Evolutionary conservation across 2,797 vertebrate species (phyloP).

Genomic region (Gymnothorax reevesii): DNA sequence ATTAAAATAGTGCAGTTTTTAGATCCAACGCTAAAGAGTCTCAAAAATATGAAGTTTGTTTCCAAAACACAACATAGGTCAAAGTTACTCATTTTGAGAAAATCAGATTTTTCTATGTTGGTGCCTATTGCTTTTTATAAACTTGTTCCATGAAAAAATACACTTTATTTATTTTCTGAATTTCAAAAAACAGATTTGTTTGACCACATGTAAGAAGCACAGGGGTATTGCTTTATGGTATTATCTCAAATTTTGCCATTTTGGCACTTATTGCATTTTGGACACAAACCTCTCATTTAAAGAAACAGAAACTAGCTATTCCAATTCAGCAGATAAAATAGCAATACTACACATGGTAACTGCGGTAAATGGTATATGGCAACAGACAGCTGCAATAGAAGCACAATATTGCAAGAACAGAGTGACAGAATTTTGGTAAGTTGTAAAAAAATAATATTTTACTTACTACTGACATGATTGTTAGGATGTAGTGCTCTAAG

Average conservation of each 20-base stretch:
- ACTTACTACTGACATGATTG: conserved; percentile 99
- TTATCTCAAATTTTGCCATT: too few species aligned
- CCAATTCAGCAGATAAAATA: neutral
- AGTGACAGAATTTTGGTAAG: neutral
- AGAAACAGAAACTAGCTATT: neutral
- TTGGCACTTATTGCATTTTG: too few species aligned
- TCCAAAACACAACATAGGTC: too few species aligned
- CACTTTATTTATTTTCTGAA: too few species aligned
- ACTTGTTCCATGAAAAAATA: too few species aligned
- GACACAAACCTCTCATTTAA: too few species aligned
- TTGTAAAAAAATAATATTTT: conserved; percentile 65
- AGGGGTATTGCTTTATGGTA: too few species aligned
- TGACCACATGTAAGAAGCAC: too few species aligned
- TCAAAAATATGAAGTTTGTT: neutral
- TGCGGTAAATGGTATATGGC: neutral
- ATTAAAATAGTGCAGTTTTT: neutral
- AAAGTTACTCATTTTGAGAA: too few species aligned
- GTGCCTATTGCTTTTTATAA: too few species aligned
- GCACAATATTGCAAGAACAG: neutral
- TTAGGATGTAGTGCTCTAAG: conserved; percentile 93
- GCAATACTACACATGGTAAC: neutral
- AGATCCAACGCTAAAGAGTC: neutral
- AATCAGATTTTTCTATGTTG: too few species aligned
- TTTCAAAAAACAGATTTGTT: too few species aligned
- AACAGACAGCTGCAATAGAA: neutral